Conservation (phyloP, 2,113 vertebrate species). For the Larimichthys crocea region DNA sequence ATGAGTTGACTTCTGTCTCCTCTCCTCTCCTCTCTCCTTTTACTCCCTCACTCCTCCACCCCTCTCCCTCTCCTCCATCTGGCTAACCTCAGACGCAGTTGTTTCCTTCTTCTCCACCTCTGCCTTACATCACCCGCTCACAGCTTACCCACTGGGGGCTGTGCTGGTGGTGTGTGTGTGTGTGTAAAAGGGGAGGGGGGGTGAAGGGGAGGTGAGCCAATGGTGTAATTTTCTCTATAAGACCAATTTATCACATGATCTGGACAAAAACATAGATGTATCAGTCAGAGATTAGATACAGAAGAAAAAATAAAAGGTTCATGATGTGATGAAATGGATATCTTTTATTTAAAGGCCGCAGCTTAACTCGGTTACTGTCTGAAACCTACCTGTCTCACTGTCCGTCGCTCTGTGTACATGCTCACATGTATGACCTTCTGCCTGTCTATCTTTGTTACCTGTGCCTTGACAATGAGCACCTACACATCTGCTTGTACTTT, state of each 20-base stretch:
- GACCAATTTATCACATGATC: slow-evolving; percentile 56
- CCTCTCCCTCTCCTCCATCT: slow-evolving; percentile 72
- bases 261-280: slow-evolving; percentile 15
- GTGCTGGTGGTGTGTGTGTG: slow-evolving; percentile 38
- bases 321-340: slow-evolving; percentile 26
- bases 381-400: background rate
- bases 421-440: slow-evolving; percentile 47
- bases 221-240: slow-evolving; percentile 54
- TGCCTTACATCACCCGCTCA: slow-evolving; percentile 80
- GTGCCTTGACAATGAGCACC: slow-evolving; percentile 45
- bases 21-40: slow-evolving; percentile 20
- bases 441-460: slow-evolving; percentile 61
- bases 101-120: slow-evolving; percentile 79
- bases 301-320: slow-evolving; percentile 14
- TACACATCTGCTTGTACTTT: slow-evolving; percentile 92
- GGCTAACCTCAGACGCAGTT: slow-evolving; percentile 81
- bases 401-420: background rate
- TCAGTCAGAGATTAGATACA: slow-evolving; percentile 15
- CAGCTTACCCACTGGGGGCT: slow-evolving; percentile 55
- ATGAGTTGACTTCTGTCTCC: slow-evolving; percentile 42
- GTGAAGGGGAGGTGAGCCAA: slow-evolving; percentile 65
- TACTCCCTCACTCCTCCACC: slow-evolving; percentile 27
- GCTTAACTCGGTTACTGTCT: background rate
- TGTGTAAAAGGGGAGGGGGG: slow-evolving; percentile 30
- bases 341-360: slow-evolving; percentile 5